Base-by-base conservation (phyloP, 1,140 invertebrate species). In the Copidosoma floridanum region DNA sequence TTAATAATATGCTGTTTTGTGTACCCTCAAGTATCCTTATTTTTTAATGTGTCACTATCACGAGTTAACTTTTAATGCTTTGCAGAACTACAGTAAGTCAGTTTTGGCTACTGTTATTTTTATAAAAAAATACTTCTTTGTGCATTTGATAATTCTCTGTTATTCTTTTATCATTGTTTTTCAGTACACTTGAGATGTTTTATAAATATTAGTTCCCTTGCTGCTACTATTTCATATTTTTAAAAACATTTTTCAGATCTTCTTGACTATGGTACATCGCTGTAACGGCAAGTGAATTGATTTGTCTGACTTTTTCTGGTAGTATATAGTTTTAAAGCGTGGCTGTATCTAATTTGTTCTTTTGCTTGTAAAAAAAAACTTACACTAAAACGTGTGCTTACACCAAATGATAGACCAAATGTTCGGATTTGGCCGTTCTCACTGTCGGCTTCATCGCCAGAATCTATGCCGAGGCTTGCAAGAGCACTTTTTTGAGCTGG, bases 11-110 rank as follows among this genome's bases (percentile, higher is more conserved):
- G 27, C 4, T 7, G 48, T 54, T 37, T 55, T 54, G 12, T n/a
- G 56, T 35, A 16, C 18, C 0, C 52, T 53, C 1, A 47, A 38
- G 51, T 61, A 53, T 16, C 52, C 59, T 20, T 51, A 43, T 56
- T 56, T 61, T 43, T 29, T 18, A 16, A 35, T 56, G 59, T 3
- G 35, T 35, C 21, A 21, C 4, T 32, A 32, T n/a, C 5, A 61
- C 23, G 0, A 61, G 18, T 27, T 40, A 7, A n/a, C 29, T 26
- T 18, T 21, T 40, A 5, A 54, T 20, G 16, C 20, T 21, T 1
- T 38, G 4, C 1, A 43, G 58, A 3, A 55, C 12, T 11, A 48
- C 41, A 0, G 55, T 24, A 12, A 46, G 41, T 21, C 29, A 61
- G 20, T 37, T 40, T 20, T 40, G 27, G 10, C 2, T 8, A 12